A percentile compares a stretch with the other conserved stretches of the same genome.
Conservation (phyloP, 2,797 vertebrate species). For the Rhinichthys osculus region DNA sequence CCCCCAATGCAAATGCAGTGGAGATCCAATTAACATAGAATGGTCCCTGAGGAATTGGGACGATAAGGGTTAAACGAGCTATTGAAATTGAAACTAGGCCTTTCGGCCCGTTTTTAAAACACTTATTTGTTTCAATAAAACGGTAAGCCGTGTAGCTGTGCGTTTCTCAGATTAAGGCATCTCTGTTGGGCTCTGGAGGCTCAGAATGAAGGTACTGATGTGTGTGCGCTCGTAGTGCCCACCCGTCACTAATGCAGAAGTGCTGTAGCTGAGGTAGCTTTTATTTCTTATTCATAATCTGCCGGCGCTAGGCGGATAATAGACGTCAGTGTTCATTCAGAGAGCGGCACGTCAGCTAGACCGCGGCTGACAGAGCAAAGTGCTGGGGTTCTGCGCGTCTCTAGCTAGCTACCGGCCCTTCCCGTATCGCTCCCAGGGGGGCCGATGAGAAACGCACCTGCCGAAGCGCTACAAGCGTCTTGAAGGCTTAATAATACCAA, state of each 20-base stretch:
- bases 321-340: conserved; percentile 83
- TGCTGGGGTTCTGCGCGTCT: conserved; percentile 74
- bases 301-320: conserved; percentile 80
- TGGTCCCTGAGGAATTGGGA: conserved; percentile 85
- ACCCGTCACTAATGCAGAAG: conserved; percentile 84
- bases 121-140: conserved; percentile 81
- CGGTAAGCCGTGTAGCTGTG: conserved; percentile 69
- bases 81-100: conserved; percentile 81
- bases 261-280: conserved; percentile 84
- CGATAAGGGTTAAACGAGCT: conserved; percentile 87
- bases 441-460: not conserved
- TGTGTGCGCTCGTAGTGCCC: conserved; percentile 10
- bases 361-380: conserved; percentile 52
- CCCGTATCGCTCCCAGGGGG: conserved; percentile 78
- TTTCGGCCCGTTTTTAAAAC: conserved; percentile 77
- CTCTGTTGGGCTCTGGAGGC: conserved; percentile 67
- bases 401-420: conserved; percentile 73
- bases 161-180: conserved; percentile 68
- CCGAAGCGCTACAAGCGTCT: conserved; percentile 69
- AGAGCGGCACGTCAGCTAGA: conserved; percentile 76
- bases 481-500: conserved; percentile 80
- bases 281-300: conserved; percentile 95
- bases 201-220: conserved; percentile 67
- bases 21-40: conserved; percentile 83
- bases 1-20: conserved; percentile 85